Base-by-base conservation (phyloP, 2,113 vertebrate species). In the Bubo bubo region DNA sequence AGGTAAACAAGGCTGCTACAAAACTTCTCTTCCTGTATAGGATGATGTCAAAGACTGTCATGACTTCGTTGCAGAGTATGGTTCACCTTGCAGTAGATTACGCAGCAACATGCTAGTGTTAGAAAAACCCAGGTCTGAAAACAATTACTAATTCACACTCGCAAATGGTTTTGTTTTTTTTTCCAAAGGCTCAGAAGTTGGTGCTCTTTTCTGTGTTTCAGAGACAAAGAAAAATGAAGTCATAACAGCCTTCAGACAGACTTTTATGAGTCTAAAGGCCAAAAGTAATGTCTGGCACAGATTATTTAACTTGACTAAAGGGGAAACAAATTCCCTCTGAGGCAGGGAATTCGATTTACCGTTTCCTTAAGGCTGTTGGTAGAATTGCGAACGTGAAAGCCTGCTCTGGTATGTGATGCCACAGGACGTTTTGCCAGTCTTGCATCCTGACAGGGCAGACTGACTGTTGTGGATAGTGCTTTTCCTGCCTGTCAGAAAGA, bases 261-360 rank as follows among this genome's bases (percentile, higher is more conserved):
- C 52, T 95, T 96, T 89, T 87, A 72, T 75, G 73, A 94, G 77
- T 83, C 70, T 89, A 93, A 86, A 89, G 84, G 86, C 77, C 74
- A 70, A 70, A 96, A 97, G 50, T 52, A 93, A 92, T 55, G 71
- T 95, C 95, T 97, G 95, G 83, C 64, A 81, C 68, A 89, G 88
- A 89, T 93, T 92, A 93, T 92, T 96, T 96, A 79, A 92, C 80
- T 66, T 66, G 86, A 94, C 76, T 85, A 79, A 87, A 92, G 84
- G 88, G 70, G 80, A 94, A 95, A 89, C 8, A 0, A 81, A 60
- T 88, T 95, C 83, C 39, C 62, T 81, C 64, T 45, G 62, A 75
- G 73, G 70, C 43, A 91, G 27, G 52, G 79, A 93, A 55, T 95
- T 94, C 10, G 4, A 56, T 92, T 90, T 88, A 71, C 75, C 4